Evolutionary conservation across 2,113 vertebrate species (phyloP), one percentile per base, ranked within the genome.

Genomic region (Trematomus loennbergii): DNA sequence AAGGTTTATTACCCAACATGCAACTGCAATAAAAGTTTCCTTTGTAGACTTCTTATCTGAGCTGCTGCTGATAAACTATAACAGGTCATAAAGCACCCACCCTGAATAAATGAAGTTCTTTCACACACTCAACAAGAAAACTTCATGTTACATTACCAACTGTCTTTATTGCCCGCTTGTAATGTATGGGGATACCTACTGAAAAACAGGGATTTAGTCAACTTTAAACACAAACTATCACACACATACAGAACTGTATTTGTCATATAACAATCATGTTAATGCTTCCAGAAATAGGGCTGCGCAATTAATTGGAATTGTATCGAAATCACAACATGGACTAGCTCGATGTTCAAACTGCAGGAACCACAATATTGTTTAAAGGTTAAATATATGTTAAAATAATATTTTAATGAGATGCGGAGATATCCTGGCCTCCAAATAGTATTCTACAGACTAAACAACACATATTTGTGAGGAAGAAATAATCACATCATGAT

Each of bases 61-160:
- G 69, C 64, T 7, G 59, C 76, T 29, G 29, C 77, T 50, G 81
- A 88, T 81, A 84, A 54, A 61, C 52, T n/a, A 22, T 17, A 50
- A 49, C 22, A n/a, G 16, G 17, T 46, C 29, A 48, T 60, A 61
- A 82, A 65, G 55, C 36, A n/a, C 50, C 20, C 12, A 9, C 9
- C 13, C 17, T 72, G 22, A 17, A 9, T 15, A 49, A 49, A 61
- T 6, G 22, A 0, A 13, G 36, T 12, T 48, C 33, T 65, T 52
- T 15, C 15, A 29, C 50, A 43, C 7, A 40, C 12, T n/a, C 20
- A 25, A 4, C 9, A 59, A 54, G 61, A 63, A 57, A 50, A 82
- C 4, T 15, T 15, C 2, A 50, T 20, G 2, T 50, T 20, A 33
- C 25, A 18, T 3, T 0, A 81, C 3, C 61, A 46, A 25, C 59